Evolutionary conservation across 2,797 vertebrate species (phyloP).

Genomic region (Kryptopterus vitreolus): DNA sequence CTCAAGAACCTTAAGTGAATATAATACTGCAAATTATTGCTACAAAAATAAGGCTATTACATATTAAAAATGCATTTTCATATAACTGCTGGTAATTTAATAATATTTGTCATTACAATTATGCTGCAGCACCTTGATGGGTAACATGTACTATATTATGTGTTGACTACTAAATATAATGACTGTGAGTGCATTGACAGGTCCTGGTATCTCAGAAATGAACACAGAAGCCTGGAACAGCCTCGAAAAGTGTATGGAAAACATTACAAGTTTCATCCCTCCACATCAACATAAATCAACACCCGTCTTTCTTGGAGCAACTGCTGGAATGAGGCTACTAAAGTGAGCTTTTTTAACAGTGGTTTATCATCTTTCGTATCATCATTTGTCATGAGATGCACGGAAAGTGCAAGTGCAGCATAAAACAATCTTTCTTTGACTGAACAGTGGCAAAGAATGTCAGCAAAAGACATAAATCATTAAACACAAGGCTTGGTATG

Average conservation of each 20-base stretch:
- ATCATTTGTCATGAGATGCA: not conserved
- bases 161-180: not conserved
- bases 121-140: not conserved
- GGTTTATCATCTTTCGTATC: not conserved
- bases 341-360: conserved; percentile 70
- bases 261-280: conserved; percentile 74
- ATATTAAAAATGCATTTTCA: not conserved
- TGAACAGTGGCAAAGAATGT: too few species aligned
- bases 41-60: not conserved
- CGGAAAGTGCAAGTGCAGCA: too few species aligned
- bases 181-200: conserved; percentile 62
- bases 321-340: conserved; percentile 94
- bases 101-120: not conserved
- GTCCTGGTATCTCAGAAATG: conserved; percentile 85
- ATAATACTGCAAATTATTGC: not conserved
- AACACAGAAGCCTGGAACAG: conserved; percentile 65
- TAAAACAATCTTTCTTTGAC: too few species aligned
- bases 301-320: conserved; percentile 86
- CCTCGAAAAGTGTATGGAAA: conserved; percentile 77
- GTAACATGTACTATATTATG: not conserved
- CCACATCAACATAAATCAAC: conserved; percentile 75
- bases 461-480: too few species aligned
- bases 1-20: not conserved
- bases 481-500: too few species aligned
- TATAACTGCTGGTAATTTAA: not conserved